phyloP scores from a whole-genome alignment of 2,888 invertebrate genomes.

The Bellardia pandia region DNA sequence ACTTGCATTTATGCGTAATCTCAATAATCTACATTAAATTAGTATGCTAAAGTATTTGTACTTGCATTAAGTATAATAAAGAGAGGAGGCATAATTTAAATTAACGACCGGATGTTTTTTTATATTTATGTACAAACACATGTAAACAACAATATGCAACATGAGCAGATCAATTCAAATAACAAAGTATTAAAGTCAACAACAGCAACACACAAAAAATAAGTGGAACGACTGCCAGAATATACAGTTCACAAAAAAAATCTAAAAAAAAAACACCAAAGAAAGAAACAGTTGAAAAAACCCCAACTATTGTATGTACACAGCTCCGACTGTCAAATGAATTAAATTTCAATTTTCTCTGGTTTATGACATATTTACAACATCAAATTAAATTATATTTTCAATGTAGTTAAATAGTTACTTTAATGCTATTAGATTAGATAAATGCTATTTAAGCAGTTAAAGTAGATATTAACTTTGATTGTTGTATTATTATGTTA shows the following conservation, averaged over 20 bases:
- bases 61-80: constrained; percentile 54
- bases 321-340: constrained; percentile 45
- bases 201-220: constrained; percentile 24
- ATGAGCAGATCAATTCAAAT: constrained; percentile 53
- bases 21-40: constrained; percentile 50
- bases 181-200: constrained; percentile 54
- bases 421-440: constrained; percentile 50
- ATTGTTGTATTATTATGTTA: background rate
- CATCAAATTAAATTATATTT: constrained; percentile 60
- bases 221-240: constrained; percentile 28
- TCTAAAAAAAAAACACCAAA: background rate
- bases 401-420: constrained; percentile 47
- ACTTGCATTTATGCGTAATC: constrained; percentile 31
- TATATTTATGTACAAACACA: constrained; percentile 31
- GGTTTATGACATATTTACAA: constrained; percentile 47
- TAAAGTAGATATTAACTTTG: constrained; percentile 40
- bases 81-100: constrained; percentile 68
- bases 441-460: constrained; percentile 48
- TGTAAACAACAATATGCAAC: constrained; percentile 26
- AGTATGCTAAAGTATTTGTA: constrained; percentile 60
- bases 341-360: constrained; percentile 65
- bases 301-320: too few species aligned
- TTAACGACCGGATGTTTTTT: constrained; percentile 70
- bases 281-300: constrained; percentile 3
- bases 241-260: constrained; percentile 27